Conservation (phyloP, 2,888 invertebrate genomes). For the Drosophila diplacantha region DNA sequence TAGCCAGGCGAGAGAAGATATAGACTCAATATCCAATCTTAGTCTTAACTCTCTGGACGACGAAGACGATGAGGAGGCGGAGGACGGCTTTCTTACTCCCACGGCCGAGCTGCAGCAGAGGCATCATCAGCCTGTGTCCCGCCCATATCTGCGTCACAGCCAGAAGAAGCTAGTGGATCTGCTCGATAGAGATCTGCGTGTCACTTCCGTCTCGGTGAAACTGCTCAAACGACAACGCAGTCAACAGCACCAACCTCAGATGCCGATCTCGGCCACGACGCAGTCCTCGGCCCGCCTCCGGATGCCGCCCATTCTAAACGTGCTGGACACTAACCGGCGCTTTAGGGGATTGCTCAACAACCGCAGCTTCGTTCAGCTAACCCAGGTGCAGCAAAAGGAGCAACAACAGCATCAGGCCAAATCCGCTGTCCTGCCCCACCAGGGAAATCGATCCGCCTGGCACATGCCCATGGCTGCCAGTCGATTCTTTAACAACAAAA, state of each 20-base stretch:
- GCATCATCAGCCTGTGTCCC: conserved; percentile 23
- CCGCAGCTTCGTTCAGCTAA: conserved; percentile 75
- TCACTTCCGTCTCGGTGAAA: conserved; percentile 68
- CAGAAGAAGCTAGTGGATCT: conserved; percentile 53
- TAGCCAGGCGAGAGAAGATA: conserved; percentile 47
- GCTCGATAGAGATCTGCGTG: conserved; percentile 64
- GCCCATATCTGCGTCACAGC: conserved; percentile 34
- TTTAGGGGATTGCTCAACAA: conserved; percentile 70
- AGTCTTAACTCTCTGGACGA: conserved; percentile 69
- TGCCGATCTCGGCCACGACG: conserved; percentile 43
- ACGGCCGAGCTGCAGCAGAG: conserved; percentile 43
- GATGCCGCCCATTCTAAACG: conserved; percentile 77
- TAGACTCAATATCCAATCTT: conserved; percentile 70
- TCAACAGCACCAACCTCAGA: conserved; percentile 35
- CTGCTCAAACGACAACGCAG: conserved; percentile 54
- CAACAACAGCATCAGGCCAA: conserved; percentile 61
- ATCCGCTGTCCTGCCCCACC: conserved; percentile 68
- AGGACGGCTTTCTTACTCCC: conserved; percentile 62
- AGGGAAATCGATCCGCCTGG: conserved; percentile 64
- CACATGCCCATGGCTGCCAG: conserved; percentile 66
- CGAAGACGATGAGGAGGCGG: conserved; percentile 56
- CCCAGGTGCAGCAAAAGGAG: conserved; percentile 68
- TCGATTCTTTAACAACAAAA: conserved; percentile 71
- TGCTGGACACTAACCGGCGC: conserved; percentile 70
- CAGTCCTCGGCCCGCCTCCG: conserved; percentile 65